Base-by-base conservation (phyloP, 2,113 vertebrate genomes). In the Vidua macroura region DNA sequence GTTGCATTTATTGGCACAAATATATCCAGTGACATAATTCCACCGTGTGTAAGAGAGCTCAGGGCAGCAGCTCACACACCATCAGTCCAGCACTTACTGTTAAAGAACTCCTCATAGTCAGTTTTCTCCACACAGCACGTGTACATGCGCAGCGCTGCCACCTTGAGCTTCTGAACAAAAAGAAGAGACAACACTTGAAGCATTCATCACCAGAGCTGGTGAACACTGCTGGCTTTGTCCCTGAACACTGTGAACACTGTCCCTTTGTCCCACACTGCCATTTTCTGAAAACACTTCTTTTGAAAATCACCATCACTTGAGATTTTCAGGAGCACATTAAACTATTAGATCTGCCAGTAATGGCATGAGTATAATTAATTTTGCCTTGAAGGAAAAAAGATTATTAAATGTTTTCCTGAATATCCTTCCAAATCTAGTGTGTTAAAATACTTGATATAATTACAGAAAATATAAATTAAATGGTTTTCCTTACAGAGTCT, bases 81-180 rank as follows among this genome's bases (percentile, higher is more conserved):
- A 67, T 3, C 28, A 67, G n/a, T 2, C 14, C 21, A 30, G 44
- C 85, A 98, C 99, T 98, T 98, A 99, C 99, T 98, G 95, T 98
- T 97, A 97, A 99, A 99, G 97, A 99, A 99, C 14, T 99, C 99
- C 81, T 99, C 99, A 11, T 98, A 99, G 95, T 99, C 99, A 75
- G 99, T 98, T 97, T 98, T 99, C 97, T 99, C 99, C 87, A 99
- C 99, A 9, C 99, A 99, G 98, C 99, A 99, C 0, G 99, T 99
- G 97, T 99, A 99, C 99, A 99, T 99, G 43, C 99, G 99, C 97
- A 99, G 87, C 15, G 98, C 99, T 18, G 99, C 99, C 43, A 99
- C 99, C 98, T 99, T 99, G 91, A 99, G 98, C 98, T 99, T 99
- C 99, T 99, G 96, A 55, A 96, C 77, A 93, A 83, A 96, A 86